Evolutionary conservation across 2,888 invertebrate genomes (phyloP).

Genomic region (Phragmatobia fuliginosa): DNA sequence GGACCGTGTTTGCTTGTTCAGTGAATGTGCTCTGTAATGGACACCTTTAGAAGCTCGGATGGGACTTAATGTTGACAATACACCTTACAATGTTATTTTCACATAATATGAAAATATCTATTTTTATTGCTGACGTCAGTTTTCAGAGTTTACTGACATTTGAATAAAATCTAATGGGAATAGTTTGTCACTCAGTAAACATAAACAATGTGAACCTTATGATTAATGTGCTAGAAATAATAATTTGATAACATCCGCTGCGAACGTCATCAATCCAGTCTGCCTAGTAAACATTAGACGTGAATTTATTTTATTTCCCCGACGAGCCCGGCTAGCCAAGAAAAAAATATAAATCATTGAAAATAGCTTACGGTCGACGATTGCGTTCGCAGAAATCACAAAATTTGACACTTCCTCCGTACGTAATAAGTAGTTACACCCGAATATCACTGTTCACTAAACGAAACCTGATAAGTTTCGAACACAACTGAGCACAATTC

Average conservation of each 20-base stretch:
- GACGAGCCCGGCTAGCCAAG: constrained; percentile 41
- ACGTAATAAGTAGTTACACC: constrained; percentile 46
- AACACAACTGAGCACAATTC: constrained; percentile 46
- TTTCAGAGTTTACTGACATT: background rate
- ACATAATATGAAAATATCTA: constrained; percentile 19
- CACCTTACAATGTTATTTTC: constrained; percentile 21
- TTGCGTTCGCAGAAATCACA: constrained; percentile 54
- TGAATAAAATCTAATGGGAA: constrained; percentile 6
- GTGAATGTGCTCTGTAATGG: constrained; percentile 43
- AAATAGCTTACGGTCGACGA: constrained; percentile 58
- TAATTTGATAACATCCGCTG: constrained; percentile 35
- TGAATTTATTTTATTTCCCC: constrained; percentile 43
- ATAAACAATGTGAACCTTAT: constrained; percentile 27
- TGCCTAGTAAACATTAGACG: constrained; percentile 42
- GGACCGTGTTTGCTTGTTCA: constrained; percentile 42
- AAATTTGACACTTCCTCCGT: constrained; percentile 52
- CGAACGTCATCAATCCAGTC: constrained; percentile 48
- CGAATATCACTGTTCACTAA: constrained; percentile 52
- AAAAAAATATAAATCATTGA: constrained; percentile 53
- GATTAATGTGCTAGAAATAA: constrained; percentile 48
- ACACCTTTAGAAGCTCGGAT: constrained; percentile 30
- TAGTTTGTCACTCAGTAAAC: constrained; percentile 14
- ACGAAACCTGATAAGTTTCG: constrained; percentile 38
- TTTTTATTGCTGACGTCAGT: constrained; percentile 18
- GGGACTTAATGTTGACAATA: constrained; percentile 32